Conservation (phyloP, 2,113 vertebrate genomes). For the Microcebus lehilahytsara region DNA sequence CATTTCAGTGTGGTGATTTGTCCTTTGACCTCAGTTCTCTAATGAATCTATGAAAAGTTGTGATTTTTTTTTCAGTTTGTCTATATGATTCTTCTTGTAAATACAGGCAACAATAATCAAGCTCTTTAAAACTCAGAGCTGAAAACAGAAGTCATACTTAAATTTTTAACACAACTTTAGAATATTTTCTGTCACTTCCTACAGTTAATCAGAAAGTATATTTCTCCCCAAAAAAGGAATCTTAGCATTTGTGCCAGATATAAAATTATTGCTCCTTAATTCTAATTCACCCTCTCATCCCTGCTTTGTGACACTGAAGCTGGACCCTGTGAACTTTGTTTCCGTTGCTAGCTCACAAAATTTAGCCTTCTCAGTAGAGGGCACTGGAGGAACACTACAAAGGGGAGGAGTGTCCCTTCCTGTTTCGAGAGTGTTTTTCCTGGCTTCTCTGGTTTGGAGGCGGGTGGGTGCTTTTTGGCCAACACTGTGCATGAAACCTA, state of each 20-base stretch:
- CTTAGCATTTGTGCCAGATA: neutral
- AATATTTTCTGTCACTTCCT: neutral
- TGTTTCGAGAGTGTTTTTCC: neutral
- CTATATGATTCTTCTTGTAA: neutral
- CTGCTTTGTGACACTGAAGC: neutral
- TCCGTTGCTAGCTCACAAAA: neutral
- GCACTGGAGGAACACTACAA: neutral
- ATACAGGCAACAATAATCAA: neutral
- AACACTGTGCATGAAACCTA: neutral
- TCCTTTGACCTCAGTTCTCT: neutral
- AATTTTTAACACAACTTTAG: neutral
- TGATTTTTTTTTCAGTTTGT: neutral
- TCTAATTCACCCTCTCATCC: neutral
- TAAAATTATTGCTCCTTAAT: neutral
- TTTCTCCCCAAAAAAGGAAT: neutral
- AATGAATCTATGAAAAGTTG: neutral
- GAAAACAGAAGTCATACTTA: neutral
- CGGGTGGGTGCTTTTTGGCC: rapidly evolving
- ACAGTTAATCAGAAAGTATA: neutral
- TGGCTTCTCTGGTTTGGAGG: neutral
- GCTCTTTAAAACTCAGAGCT: neutral
- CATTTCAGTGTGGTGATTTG: neutral
- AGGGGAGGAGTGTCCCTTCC: neutral
- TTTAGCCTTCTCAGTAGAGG: too few species aligned
- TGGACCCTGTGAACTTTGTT: neutral